Conservation (phyloP, 37 sponge, comb jelly and placozoan species). For the Chondrosia reniformis region DNA sequence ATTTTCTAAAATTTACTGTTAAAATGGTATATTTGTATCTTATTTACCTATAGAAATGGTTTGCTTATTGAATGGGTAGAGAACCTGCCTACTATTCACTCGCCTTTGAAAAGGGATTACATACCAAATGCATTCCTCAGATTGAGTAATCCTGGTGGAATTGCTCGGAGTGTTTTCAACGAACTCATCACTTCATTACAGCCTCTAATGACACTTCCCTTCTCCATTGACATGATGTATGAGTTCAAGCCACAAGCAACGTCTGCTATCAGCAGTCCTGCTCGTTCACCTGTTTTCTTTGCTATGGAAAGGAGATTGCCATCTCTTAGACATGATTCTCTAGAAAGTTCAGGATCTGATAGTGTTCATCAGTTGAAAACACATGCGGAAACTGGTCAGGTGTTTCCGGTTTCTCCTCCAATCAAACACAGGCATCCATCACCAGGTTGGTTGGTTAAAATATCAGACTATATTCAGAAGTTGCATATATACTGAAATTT, state of each 20-base stretch:
- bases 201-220: constrained; percentile 71
- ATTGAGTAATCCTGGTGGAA: constrained; percentile 11
- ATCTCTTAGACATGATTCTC: not conserved
- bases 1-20: too few relatives aligned
- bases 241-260: constrained; percentile 27
- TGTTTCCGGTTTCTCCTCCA: too few relatives aligned
- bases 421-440: too few relatives aligned
- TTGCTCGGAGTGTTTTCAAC: constrained; percentile 35
- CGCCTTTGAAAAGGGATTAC: constrained; percentile 65
- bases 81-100: constrained; percentile 20
- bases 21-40: too few relatives aligned
- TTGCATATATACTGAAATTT: too few relatives aligned
- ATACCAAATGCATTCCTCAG: constrained; percentile 39
- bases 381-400: too few relatives aligned
- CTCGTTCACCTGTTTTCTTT: not conserved
- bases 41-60: not conserved
- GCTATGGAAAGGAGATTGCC: not conserved
- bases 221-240: constrained; percentile 63
- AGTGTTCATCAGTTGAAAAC: not conserved
- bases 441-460: too few relatives aligned
- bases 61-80: constrained; percentile 20
- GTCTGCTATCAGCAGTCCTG: not conserved
- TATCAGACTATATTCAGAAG: too few relatives aligned
- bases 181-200: constrained; percentile 55
- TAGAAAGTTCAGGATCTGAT: not conserved